Evolutionary conservation across 2,797 vertebrate species (phyloP).

Genomic region (Fringilla coelebs): DNA sequence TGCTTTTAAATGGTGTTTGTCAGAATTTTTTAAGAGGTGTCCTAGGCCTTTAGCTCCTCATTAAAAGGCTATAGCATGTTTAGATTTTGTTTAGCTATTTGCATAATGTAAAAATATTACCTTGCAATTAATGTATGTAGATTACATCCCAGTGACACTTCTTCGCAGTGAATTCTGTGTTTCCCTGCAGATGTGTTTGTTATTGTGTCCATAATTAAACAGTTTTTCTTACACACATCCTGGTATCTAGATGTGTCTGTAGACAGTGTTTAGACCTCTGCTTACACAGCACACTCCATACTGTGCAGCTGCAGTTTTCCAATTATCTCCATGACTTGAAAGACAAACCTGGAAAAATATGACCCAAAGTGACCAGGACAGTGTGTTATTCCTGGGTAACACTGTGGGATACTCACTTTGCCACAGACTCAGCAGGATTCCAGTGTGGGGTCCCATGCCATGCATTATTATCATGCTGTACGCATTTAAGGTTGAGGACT

Average conservation of each 20-base stretch:
- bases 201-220: constrained; percentile 32
- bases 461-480: neutral
- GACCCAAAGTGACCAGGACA: neutral
- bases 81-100: neutral
- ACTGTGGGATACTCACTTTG: neutral
- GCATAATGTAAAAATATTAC: constrained; percentile 28
- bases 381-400: too few species aligned
- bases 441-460: neutral
- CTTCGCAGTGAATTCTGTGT: neutral
- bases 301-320: neutral
- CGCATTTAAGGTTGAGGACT: neutral
- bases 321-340: neutral
- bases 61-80: neutral
- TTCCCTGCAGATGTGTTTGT: constrained; percentile 22
- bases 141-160: neutral
- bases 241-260: neutral
- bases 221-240: neutral
- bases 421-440: neutral
- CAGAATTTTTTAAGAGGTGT: neutral
- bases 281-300: neutral
- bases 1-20: neutral
- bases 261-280: neutral
- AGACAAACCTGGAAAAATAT: neutral
- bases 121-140: neutral
- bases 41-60: neutral